Evolutionary conservation across 2,113 vertebrate genomes (phyloP).

Genomic region (Rhabdornis inornatus): DNA sequence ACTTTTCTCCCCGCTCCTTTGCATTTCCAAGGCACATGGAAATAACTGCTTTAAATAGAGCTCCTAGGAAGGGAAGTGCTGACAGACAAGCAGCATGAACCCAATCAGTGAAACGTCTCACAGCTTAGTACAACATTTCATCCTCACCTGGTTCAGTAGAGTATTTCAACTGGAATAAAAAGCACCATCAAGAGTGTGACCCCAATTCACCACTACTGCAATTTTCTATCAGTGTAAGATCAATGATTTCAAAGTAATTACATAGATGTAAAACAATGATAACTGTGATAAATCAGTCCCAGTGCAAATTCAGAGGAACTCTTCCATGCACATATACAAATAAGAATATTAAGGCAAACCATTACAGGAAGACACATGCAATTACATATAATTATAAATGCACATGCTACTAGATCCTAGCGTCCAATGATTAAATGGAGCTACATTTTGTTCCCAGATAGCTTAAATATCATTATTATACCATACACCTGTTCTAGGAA

Average conservation of each 20-base stretch:
- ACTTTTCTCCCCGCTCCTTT: not conserved
- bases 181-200: not conserved
- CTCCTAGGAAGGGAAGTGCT: not conserved
- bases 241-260: conserved; percentile 28
- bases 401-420: not conserved
- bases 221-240: not conserved
- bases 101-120: not conserved
- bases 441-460: not conserved
- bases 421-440: not conserved
- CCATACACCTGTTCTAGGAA: not conserved
- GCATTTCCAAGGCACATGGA: not conserved
- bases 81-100: conserved; percentile 34
- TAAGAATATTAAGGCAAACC: conserved; percentile 31
- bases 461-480: not conserved
- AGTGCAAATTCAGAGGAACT: conserved; percentile 16
- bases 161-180: conserved; percentile 42
- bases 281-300: not conserved
- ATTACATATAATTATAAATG: not conserved
- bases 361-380: not conserved
- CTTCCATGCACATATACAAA: conserved; percentile 12
- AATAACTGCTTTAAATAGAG: not conserved
- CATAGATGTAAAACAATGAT: conserved; percentile 19
- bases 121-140: conserved; percentile 20
- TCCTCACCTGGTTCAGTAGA: conserved; percentile 20
- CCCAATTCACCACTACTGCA: conserved; percentile 13